These are phyloP conservation scores for Ceraclea dissimilis DNA, from an alignment of 2,888 invertebrate genomes.

Conservation along the genomic window DNA sequence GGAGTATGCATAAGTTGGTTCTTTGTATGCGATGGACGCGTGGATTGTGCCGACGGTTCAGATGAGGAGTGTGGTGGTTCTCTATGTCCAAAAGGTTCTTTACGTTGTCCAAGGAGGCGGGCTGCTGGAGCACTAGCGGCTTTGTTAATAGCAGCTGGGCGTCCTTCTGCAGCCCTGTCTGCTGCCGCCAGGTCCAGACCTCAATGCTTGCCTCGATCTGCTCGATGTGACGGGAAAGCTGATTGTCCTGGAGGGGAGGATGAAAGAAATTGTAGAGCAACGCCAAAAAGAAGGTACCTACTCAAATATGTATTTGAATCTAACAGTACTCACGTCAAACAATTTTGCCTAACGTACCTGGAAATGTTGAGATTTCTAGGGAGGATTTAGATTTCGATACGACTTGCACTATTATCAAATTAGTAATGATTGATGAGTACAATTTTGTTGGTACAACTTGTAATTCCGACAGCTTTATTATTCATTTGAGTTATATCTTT, in stretches of 20 bases:
- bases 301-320: too few relatives aligned
- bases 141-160: slow-evolving; percentile 69
- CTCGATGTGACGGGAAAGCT: slow-evolving; percentile 70
- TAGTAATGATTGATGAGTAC: too few relatives aligned
- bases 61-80: slow-evolving; percentile 71
- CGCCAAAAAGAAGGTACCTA: slow-evolving; percentile 46
- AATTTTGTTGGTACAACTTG: too few relatives aligned
- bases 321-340: too few relatives aligned
- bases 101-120: slow-evolving; percentile 62
- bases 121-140: slow-evolving; percentile 46
- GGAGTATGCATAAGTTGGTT: slow-evolving; percentile 89
- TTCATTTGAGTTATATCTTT: neutral
- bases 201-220: slow-evolving; percentile 70
- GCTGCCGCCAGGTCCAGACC: slow-evolving; percentile 26
- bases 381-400: too few relatives aligned
- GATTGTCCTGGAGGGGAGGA: slow-evolving; percentile 75
- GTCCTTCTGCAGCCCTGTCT: slow-evolving; percentile 39
- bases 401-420: too few relatives aligned
- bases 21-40: slow-evolving; percentile 82
- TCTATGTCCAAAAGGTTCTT: slow-evolving; percentile 53
- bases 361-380: too few relatives aligned
- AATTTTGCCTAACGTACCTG: too few relatives aligned
- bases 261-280: slow-evolving; percentile 58
- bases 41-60: slow-evolving; percentile 79
- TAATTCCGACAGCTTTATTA: neutral